Evolutionary conservation across 1,140 invertebrate species (phyloP), one percentile per base, ranked within the genome.

Genomic region (Metopolophium dirhodum): DNA sequence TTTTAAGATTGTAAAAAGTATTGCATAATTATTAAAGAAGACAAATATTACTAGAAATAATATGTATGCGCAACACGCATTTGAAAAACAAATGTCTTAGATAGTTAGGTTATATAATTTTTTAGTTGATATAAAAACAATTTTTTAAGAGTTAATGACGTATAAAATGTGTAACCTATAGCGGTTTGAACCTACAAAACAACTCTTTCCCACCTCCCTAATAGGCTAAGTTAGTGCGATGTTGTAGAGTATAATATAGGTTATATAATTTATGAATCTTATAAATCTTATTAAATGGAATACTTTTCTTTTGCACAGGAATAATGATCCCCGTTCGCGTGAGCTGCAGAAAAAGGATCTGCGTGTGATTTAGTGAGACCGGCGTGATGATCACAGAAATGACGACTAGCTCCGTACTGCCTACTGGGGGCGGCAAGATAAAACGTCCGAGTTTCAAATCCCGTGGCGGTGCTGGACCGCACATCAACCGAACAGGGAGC

Each of bases 401-500:
- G 11, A 49, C 61, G 45, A 30, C 86, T 20, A 22, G 83, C 18
- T 2, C 26, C 41, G 37, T 54, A 93, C 97, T 97, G 88, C 98
- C 98, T 41, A 96, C 96, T 68, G 97, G 96, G 95, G 99, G 99
- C 96, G 96, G 96, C 97, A 98, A 94, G 2, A 95, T 96, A 94
- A 91, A 91, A 83, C 93, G 93, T 47, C 26, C 89, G 47, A 94
- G 94, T 85, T 93, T 94, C 82, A 94, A 94, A 30, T 94, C 94
- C 11, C 83, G 94, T 0, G 47, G 88, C 35, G 23, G 54, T 26
- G 7, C 85, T 2, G 37, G 68, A 6, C 9, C 49, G 11, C 77
- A 54, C 7, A 7, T 47, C 18, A 37, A 93, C 26, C n/a, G 82
- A 6, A 51, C n/a, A 14, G 49, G 45, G 1, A 49, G 68, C 26